phyloP scores from a whole-genome alignment of 2,888 invertebrate genomes.

The Volucella bombylans region DNA sequence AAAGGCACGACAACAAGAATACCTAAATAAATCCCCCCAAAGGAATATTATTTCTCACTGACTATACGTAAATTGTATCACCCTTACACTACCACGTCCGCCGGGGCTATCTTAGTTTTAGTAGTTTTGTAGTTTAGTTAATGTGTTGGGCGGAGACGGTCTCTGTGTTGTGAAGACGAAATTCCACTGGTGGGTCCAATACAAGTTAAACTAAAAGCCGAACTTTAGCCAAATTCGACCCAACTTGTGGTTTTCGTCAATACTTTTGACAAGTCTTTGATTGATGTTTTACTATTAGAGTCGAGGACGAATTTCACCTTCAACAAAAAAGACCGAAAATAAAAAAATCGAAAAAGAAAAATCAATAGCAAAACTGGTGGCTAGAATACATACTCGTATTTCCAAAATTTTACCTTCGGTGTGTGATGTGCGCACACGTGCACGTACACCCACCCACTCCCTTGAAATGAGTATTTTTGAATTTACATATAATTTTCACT shows the following conservation, averaged over 20 bases:
- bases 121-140: constrained; percentile 22
- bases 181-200: constrained; percentile 7
- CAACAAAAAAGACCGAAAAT: neutral
- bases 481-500: too few species aligned
- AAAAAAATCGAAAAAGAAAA: constrained; percentile 1
- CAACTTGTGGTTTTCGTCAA: constrained; percentile 19
- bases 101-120: neutral
- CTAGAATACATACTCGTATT: too few species aligned
- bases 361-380: neutral
- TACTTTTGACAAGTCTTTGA: constrained; percentile 54
- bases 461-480: too few species aligned
- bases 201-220: neutral
- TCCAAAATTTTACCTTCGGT: too few species aligned
- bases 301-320: constrained; percentile 17
- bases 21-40: constrained; percentile 31
- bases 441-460: too few species aligned
- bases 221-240: too few species aligned
- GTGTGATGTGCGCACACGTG: too few species aligned
- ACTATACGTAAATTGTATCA: constrained; percentile 4
- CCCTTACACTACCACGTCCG: too few species aligned
- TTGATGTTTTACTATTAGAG: constrained; percentile 32
- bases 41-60: neutral
- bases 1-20: constrained; percentile 11
- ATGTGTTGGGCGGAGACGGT: constrained; percentile 2
- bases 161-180: constrained; percentile 20